Conservation (phyloP, 2,797 vertebrate species). For the Sebastiscus albofasciatus region DNA sequence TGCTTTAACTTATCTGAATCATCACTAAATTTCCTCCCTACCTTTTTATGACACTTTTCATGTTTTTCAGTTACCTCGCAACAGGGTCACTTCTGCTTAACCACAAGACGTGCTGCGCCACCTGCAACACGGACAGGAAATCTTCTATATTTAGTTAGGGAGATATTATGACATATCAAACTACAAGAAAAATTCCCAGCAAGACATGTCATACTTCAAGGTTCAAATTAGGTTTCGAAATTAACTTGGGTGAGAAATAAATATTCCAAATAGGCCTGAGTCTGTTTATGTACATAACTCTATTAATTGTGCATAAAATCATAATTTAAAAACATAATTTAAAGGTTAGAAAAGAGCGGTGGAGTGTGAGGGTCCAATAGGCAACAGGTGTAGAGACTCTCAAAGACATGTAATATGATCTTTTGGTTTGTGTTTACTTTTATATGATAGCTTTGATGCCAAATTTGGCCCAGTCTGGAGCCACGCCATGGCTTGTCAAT, state of each 20-base stretch:
- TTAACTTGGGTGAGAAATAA: not conserved
- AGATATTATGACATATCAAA: slow-evolving; percentile 71
- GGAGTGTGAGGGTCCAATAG: not conserved
- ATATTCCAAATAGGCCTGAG: not conserved
- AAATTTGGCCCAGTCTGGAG: not conserved
- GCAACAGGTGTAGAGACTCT: not conserved
- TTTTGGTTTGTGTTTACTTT: slow-evolving; percentile 7
- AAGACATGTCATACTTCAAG: slow-evolving; percentile 12
- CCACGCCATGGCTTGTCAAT: too few relatives aligned
- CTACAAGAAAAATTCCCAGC: slow-evolving; percentile 46
- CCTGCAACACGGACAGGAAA: slow-evolving; percentile 23
- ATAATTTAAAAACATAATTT: not conserved
- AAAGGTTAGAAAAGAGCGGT: not conserved
- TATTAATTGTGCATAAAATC: not conserved
- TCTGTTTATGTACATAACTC: not conserved
- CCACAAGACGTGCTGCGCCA: slow-evolving; percentile 25
- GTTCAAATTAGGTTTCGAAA: not conserved
- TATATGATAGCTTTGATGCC: not conserved
- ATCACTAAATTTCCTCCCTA: slow-evolving; percentile 34
- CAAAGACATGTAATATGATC: not conserved
- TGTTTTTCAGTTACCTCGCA: slow-evolving; percentile 21
- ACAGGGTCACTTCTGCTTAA: slow-evolving; percentile 29
- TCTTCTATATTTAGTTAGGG: slow-evolving; percentile 72
- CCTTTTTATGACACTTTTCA: slow-evolving; percentile 25
- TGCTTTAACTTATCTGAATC: slow-evolving; percentile 21